Evolutionary conservation across 2,113 vertebrate species (phyloP), one percentile per base, ranked within the genome.

Genomic region (Dascyllus trimaculatus): DNA sequence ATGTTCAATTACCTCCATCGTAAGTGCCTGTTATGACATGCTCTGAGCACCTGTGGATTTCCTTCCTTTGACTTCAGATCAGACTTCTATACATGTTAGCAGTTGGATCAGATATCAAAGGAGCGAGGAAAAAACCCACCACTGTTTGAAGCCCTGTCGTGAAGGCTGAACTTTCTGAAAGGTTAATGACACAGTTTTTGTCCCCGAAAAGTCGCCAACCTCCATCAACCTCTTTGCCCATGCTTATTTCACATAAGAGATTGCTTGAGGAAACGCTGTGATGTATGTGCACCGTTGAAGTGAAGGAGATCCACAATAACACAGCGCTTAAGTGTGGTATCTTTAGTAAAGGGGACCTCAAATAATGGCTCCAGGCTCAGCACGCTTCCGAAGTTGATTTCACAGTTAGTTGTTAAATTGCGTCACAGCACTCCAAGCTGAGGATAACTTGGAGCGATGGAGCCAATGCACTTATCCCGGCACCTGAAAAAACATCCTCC

Each of bases 311-410:
- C 78, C 62, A 71, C 59, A 71, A 56, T 78, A 83, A 82, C 59
- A 58, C 17, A 29, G n/a, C 14, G 43, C 66, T 70, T 43, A 32
- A 54, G 63, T 71, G 43, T 62, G 58, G 60, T 76, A 25, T 60
- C 11, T 74, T 61, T 57, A 46, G 58, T 60, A 73, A 26, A 11
- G 48, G 75, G 43, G 40, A 56, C 45, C 32, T 71, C 9, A 78
- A 78, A 73, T 79, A 79, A 80, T 73, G 45, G 49, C 60, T 73
- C 0, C 11, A 38, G 60, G 67, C 49, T 62, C 25, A 0, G 17
- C 53, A 48, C 52, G 71, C 22, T 83, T 66, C 3, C n/a, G 78
- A 88, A 87, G 85, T 70, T 84, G 79, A 85, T 91, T 93, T 92
- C 80, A 76, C 71, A 80, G 74, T 65, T 79, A 61, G 71, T 83